Percentiles rank a stretch among this genome's conserved stretches.
Evolutionary conservation across 2,888 invertebrate species (phyloP).

Genomic region (Cetonia aurata): DNA sequence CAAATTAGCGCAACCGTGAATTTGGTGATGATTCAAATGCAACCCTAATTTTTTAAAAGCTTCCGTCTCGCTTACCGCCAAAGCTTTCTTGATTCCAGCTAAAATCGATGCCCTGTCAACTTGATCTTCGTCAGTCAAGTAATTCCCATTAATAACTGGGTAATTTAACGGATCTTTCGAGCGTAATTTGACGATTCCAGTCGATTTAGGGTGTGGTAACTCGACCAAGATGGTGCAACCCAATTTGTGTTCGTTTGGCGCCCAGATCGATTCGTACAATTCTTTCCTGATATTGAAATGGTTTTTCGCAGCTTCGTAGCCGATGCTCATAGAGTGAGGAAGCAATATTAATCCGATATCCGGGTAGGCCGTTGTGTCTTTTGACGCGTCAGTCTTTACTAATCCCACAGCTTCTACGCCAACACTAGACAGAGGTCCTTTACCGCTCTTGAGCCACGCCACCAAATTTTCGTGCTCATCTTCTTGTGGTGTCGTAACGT

Average conservation of each 20-base stretch:
- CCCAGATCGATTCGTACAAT: conserved; percentile 70
- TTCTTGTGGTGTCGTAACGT: conserved; percentile 63
- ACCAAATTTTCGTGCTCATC: conserved; percentile 62
- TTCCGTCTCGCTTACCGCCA: conserved; percentile 60
- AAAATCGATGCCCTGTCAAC: conserved; percentile 73
- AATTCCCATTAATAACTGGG: conserved; percentile 86
- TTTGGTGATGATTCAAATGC: conserved; percentile 42
- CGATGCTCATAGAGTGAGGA: conserved; percentile 51
- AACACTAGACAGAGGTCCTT: conserved; percentile 57
- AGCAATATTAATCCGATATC: conserved; percentile 59
- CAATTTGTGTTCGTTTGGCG: conserved; percentile 66
- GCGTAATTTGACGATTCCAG: conserved; percentile 77
- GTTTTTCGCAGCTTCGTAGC: conserved; percentile 52
- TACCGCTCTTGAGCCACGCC: conserved; percentile 58
- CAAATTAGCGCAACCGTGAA: conserved; percentile 45
- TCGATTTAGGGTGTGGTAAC: conserved; percentile 81
- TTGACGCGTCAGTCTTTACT: conserved; percentile 59
- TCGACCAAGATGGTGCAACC: conserved; percentile 74
- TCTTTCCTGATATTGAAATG: conserved; percentile 70
- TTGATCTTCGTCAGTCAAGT: conserved; percentile 75
- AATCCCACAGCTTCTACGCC: conserved; percentile 56
- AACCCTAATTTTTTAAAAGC: conserved; percentile 72
- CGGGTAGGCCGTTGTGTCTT: conserved; percentile 54
- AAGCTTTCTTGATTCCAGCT: conserved; percentile 70
- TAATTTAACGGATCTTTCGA: conserved; percentile 80